Percentiles rank a stretch among this genome's conserved stretches.
Conservation (phyloP, 2,797 vertebrate species). For the Selene dorsalis region DNA sequence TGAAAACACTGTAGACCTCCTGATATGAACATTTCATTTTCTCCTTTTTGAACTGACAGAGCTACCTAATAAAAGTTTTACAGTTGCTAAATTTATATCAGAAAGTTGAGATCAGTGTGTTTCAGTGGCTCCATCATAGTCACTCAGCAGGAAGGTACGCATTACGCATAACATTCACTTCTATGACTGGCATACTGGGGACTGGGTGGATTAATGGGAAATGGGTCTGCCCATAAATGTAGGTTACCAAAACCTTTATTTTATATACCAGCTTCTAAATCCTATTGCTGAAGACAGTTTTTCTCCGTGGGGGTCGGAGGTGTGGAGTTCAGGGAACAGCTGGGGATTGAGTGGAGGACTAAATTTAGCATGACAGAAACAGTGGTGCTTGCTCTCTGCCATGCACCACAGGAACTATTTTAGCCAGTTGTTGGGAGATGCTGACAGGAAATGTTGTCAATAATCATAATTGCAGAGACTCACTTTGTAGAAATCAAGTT, state of each 20-base stretch:
- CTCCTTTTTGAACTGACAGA: no score
- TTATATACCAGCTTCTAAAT: background rate
- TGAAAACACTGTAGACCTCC: background rate
- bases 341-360: background rate
- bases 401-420: background rate
- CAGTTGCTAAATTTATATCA: background rate
- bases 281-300: background rate
- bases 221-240: background rate
- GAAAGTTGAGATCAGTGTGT: background rate
- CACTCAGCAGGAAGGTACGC: background rate
- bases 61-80: background rate
- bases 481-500: background rate
- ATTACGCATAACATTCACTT: background rate
- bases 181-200: no score
- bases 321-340: background rate
- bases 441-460: background rate
- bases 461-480: background rate
- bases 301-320: background rate
- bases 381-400: background rate
- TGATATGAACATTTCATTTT: background rate
- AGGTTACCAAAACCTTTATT: background rate
- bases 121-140: background rate
- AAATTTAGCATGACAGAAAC: slow-evolving; percentile 41
- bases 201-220: no score
- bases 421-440: background rate